Conservation (phyloP, 2,113 vertebrate species). For the Aix galericulata region DNA sequence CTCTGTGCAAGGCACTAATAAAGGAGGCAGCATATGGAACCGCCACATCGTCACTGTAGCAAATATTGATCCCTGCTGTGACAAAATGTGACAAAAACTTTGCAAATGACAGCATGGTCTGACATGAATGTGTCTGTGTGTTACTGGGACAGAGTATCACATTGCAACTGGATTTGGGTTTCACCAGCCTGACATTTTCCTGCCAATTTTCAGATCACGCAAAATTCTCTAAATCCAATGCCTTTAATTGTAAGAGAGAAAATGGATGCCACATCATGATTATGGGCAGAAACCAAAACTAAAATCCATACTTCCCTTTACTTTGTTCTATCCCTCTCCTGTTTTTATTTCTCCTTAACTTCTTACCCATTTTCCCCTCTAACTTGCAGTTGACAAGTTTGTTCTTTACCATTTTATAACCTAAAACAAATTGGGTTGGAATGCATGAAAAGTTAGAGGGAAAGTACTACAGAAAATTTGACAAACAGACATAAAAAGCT, state of each 20-base stretch:
- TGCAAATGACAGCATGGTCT: background rate
- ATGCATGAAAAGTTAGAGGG: background rate
- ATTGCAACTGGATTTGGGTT: background rate
- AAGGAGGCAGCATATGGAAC: background rate
- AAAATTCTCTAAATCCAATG: constrained; percentile 38
- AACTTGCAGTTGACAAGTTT: background rate
- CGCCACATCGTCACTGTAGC: background rate
- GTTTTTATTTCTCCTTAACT: background rate
- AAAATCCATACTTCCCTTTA: background rate
- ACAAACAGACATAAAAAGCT: constrained; percentile 58
- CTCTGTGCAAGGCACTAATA: fast-evolving
- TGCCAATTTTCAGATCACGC: background rate
- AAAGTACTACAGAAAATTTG: constrained; percentile 4
- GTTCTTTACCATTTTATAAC: background rate
- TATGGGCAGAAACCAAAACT: background rate
- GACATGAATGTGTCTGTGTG: background rate
- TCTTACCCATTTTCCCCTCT: background rate
- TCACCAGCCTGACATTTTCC: background rate
- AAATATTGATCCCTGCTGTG: constrained; percentile 45
- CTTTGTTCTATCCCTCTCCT: background rate
- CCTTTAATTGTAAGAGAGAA: background rate
- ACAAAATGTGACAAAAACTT: constrained; percentile 11
- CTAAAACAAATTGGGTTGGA: background rate
- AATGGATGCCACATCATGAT: background rate
- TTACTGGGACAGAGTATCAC: background rate